Base-by-base conservation (phyloP, 2,797 vertebrate species). In the Neosilurus mollespiculum region DNA sequence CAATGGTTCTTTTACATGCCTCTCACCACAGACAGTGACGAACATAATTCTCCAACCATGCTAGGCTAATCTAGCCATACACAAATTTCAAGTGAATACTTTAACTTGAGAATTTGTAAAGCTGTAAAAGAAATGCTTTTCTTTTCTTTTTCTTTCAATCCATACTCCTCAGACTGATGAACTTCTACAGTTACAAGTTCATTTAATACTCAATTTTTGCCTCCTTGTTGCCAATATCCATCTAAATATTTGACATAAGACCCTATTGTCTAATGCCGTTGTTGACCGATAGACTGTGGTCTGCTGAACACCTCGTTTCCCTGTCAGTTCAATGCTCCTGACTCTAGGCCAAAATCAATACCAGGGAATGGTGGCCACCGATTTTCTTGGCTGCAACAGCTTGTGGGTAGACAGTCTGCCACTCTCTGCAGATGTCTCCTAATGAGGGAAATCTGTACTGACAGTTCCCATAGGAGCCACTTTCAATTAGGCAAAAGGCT, bases 401-500 rank as follows among this genome's bases (percentile, higher is more conserved):
- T 86, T 80, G 26, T 80, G 83, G 80, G 69, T 83, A 83, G 81
- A 64, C 79, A 61, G 82, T 80, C 79, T 85, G 83, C 84, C 84
- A 81, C 86, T 83, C 64, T 71, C 64, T 71, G 69, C 82, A 78
- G 79, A 81, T 85, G 86, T 83, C 61, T 82, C 77, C 82, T 88
- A 91, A 90, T 88, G 87, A 88, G 89, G 66, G 75, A 81, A 88
- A 89, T 87, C 85, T 82, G 81, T 51, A 64, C 84, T 81, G 84
- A 86, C 87, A 80, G 86, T 78, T 87, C 88, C 86, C 88, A 18
- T 24, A 84, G 86, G 88, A 88, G 62, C 79, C 84, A 66, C 84
- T 88, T 88, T 88, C 83, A 89, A 91, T 89, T 89, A 91, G 83
- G 85, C 82, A 84, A 87, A 89, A 88, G 83, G 64, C 78, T 86